Base-by-base conservation (phyloP, 2,797 vertebrate species). In the Varecia variegata region DNA sequence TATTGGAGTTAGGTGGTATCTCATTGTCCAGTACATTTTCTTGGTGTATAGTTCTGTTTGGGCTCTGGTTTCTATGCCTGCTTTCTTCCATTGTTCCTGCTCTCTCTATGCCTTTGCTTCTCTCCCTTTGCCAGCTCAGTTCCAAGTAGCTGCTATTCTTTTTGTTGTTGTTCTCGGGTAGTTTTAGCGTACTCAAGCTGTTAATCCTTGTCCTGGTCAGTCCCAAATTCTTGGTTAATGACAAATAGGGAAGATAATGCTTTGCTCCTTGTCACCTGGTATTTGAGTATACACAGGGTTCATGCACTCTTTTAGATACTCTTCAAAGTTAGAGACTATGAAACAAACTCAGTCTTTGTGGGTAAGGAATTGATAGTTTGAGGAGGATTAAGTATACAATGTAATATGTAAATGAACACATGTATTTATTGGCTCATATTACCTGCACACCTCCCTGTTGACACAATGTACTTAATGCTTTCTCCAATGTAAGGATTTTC, bases 101-200 rank as follows among this genome's bases (percentile, higher is more conserved):
- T 95, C 23, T 56, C 7, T 56, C 11, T 47, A 0, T 92, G 50
- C 70, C 50, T 86, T 93, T 93, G 25, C 70, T 82, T 67, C 27
- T 73, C 32, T 93, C 5, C 27, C 5, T 89, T 85, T 95, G n/a
- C 90, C 30, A 95, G 71, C 56, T 94, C 38, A 84, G 76, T 92
- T 92, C 32, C 25, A 93, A 45, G 30, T 56, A 65, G 54, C n/a
- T 82, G 10, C 60, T 88, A 1, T 62, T 38, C 8, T 94, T 38
- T 90, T 86, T 56, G 47, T 62, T 62, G 60, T 88, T 93, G 13
- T 94, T 94, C 74, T 88, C 17, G 15, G n/a, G 2, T 47, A 84
- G 23, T 79, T 45, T 89, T 60, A 35, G 47, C 25, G 56, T 73
- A 35, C 27, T 88, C 38, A 67, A 27, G 38, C 15, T 60, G 90